These are phyloP conservation scores for Choloepus didactylus DNA, from an alignment of 2,797 vertebrate species.

Conservation along the genomic window DNA sequence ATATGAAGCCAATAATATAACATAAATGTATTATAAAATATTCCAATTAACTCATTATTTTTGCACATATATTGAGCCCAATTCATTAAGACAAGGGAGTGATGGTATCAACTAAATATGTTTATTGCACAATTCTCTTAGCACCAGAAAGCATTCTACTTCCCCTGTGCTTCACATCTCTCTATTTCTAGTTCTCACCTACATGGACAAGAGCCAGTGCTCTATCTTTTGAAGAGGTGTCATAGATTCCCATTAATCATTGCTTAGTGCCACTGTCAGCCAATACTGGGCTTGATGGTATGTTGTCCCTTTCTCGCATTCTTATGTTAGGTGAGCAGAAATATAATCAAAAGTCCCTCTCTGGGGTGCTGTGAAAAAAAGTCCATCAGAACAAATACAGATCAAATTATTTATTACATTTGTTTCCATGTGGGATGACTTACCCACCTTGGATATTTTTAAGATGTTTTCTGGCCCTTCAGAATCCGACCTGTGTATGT, in stretches of 20 bases:
- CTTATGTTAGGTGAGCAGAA: neutral
- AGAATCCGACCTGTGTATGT: neutral
- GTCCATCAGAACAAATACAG: neutral
- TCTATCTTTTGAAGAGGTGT: neutral
- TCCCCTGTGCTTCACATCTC: neutral
- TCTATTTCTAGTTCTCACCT: neutral
- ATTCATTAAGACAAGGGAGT: conserved; percentile 41
- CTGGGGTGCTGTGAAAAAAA: conserved; percentile 31
- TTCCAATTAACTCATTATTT: conserved; percentile 42
- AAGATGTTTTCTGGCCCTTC: conserved; percentile 39
- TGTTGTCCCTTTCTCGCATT: neutral
- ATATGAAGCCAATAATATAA: neutral
- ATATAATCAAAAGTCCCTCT: conserved; percentile 5
- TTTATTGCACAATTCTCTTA: conserved; percentile 39
- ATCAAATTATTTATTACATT: neutral
- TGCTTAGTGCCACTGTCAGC: neutral
- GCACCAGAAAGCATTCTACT: conserved; percentile 39
- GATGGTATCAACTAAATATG: neutral
- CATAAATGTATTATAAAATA: neutral
- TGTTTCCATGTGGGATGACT: neutral
- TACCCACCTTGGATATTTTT: neutral
- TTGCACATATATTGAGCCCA: conserved; percentile 19
- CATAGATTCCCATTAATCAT: conserved; percentile 2
- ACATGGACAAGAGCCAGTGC: neutral
- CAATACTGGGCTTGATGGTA: neutral